Evolutionary conservation across 1,140 invertebrate species (phyloP).

Genomic region (Hetaerina americana): DNA sequence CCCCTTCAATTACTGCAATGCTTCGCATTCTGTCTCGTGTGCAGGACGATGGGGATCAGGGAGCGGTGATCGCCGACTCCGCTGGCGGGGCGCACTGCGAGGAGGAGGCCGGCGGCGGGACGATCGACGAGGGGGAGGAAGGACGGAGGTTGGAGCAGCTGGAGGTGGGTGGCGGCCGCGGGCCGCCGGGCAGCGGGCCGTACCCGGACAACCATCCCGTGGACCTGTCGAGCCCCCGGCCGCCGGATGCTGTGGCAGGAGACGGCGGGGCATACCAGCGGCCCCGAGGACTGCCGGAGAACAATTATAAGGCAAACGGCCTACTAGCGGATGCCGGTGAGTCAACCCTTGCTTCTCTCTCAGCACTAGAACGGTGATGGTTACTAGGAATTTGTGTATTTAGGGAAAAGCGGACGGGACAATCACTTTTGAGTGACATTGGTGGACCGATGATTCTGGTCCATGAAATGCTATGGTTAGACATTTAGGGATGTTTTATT

Average conservation of each 20-base stretch:
- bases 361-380: too few relatives aligned
- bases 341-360: too few relatives aligned
- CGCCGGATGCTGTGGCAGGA: background rate
- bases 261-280: background rate
- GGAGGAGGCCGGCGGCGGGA: background rate
- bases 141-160: background rate
- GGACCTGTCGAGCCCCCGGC: background rate
- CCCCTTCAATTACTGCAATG: too few relatives aligned
- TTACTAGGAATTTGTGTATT: too few relatives aligned
- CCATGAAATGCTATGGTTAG: too few relatives aligned
- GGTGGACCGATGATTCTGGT: too few relatives aligned
- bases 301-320: background rate
- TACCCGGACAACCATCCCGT: constrained; percentile 1
- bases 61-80: background rate
- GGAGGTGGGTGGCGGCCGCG: background rate
- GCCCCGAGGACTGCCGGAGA: background rate
- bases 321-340: background rate
- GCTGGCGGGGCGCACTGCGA: background rate
- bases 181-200: background rate
- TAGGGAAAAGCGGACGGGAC: too few relatives aligned
- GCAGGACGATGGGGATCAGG: background rate
- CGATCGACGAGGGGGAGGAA: background rate
- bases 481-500: too few relatives aligned
- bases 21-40: background rate
- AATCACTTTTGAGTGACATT: too few relatives aligned